Evolutionary conservation across 2,797 vertebrate species (phyloP), one percentile per base, ranked within the genome.

Genomic region (Muraenolepis orangiensis): DNA sequence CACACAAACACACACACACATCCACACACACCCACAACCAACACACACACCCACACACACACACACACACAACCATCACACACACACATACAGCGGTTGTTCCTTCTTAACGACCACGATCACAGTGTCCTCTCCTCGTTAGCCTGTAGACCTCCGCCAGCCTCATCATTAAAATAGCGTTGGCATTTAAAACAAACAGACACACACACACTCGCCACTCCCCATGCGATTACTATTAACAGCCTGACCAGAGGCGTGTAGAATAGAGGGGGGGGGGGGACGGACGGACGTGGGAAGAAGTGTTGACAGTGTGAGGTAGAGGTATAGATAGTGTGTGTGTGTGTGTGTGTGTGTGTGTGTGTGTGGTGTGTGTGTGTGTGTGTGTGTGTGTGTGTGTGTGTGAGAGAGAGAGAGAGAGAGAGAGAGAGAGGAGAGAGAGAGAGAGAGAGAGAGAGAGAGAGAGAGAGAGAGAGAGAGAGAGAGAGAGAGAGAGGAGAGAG

Each of bases 51-150:
- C 26, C 40, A 38, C 10, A 38, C 34, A 73, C 26, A 40, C 32
- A 79, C 80, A 31, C 73, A 75, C 6, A 61, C 32, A 3, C 8
- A 57, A 18, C 61, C 32, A 36, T n/a, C 23, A 74, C 77, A 8
- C 32, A 46, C 7, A 77, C 40, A 76, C 69, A 78, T 79, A 74
- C 78, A 77, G 72, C 77, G 81, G 80, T 88, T 18, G 26, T 46
- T 34, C 23, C 32, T 38, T 34, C 80, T 72, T 87, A 82, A 87
- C 16, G 73, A 84, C 74, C 76, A 74, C 30, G 78, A 69, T 79
- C 80, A 80, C 80, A 77, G 76, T 12, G 76, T 75, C 66, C 78
- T 74, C 70, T 79, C 74, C 85, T 87, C 80, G 89, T 89, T 89
- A 87, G 80, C 82, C 83, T 86, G 80, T 74, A 70, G 76, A 78